Percentiles rank a stretch among this genome's conserved stretches.
These are phyloP conservation scores for Dendrolimus punctatus DNA, from an alignment of 1,140 invertebrate species.

Conservation along the genomic window DNA sequence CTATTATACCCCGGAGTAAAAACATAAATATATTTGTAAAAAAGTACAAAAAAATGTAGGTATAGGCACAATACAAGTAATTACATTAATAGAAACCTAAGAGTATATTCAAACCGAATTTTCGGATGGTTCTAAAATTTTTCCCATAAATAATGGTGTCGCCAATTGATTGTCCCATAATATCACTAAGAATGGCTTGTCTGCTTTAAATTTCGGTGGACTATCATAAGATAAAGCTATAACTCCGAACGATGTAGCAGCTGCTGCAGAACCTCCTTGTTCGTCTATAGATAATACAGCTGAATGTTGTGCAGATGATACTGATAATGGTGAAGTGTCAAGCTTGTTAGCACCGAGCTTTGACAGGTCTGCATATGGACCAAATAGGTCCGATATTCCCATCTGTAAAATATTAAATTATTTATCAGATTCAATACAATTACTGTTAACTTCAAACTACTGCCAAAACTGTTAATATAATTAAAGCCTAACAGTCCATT, in stretches of 20 bases:
- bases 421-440: slow-evolving; percentile 6
- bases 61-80: no score
- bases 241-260: slow-evolving; percentile 74
- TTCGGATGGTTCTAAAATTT: slow-evolving; percentile 48
- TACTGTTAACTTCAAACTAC: no score
- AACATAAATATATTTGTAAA: no score
- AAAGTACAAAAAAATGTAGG: no score
- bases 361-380: slow-evolving; percentile 70
- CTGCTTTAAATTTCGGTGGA: slow-evolving; percentile 67
- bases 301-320: slow-evolving; percentile 79
- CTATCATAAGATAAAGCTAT: slow-evolving; percentile 74
- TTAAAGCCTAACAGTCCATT: no score
- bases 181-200: slow-evolving; percentile 78
- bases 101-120: not conserved
- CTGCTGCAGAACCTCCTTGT: slow-evolving; percentile 79
- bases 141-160: slow-evolving; percentile 60
- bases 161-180: slow-evolving; percentile 49
- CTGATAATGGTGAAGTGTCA: slow-evolving; percentile 42
- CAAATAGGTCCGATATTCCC: slow-evolving; percentile 77
- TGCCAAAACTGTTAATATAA: no score
- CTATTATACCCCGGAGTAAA: no score
- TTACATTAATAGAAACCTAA: no score
- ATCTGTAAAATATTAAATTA: slow-evolving; percentile 62
- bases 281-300: slow-evolving; percentile 82
- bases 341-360: slow-evolving; percentile 36